These are phyloP conservation scores for Passerculus sandwichensis DNA, from an alignment of 2,797 vertebrate species.

Conservation along the genomic window DNA sequence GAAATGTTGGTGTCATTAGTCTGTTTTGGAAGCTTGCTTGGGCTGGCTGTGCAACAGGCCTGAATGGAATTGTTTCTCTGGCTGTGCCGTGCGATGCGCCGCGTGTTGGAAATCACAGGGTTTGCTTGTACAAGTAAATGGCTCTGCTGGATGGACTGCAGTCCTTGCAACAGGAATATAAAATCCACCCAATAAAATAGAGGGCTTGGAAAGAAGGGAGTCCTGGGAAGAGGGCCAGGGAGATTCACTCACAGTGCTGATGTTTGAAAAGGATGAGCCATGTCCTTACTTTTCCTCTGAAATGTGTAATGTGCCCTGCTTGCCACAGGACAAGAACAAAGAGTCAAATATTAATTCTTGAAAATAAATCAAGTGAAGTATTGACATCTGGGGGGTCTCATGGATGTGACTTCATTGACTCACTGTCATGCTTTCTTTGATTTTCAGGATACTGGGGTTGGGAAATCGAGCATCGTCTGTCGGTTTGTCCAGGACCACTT, in stretches of 20 bases:
- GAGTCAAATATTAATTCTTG: neutral
- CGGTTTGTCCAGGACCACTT: conserved; percentile 98
- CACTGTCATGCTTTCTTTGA: conserved; percentile 10
- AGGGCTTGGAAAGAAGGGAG: neutral
- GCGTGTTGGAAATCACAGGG: neutral
- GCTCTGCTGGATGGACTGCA: neutral
- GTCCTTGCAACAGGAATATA: neutral
- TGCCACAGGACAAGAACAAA: neutral
- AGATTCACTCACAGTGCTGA: neutral
- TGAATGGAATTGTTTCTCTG: neutral
- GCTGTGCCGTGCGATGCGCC: fast-evolving
- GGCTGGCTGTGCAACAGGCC: neutral
- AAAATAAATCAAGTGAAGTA: neutral
- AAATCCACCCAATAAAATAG: neutral
- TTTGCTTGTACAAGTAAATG: neutral
- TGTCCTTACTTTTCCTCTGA: neutral
- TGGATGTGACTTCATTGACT: neutral
- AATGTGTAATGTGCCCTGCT: neutral
- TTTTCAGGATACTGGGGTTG: conserved; percentile 94
- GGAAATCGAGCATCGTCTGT: conserved; percentile 98
- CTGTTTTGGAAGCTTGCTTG: neutral
- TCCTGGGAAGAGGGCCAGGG: neutral
- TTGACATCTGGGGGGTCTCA: neutral
- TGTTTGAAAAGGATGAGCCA: neutral
- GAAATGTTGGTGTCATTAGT: neutral